Percentiles rank a stretch among this genome's conserved stretches.
Evolutionary conservation across 2,888 invertebrate species (phyloP).

Genomic region (Caenorhabditis sp.): DNA sequence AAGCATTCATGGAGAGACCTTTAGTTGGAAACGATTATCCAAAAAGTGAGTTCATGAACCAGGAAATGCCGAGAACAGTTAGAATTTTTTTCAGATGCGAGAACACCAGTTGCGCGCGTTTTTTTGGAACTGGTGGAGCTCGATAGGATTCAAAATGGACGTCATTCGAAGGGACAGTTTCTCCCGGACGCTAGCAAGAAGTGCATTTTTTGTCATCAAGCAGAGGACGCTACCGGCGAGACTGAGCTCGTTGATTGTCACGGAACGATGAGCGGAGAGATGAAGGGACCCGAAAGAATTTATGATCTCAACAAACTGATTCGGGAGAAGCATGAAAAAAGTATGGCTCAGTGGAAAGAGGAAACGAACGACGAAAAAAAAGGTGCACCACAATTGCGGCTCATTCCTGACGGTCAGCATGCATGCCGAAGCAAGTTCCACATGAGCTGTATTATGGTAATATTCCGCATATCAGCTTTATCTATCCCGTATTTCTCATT

Average conservation of each 20-base stretch:
- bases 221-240: not conserved
- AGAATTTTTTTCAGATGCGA: conserved; percentile 5
- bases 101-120: not conserved
- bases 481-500: not conserved
- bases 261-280: conserved; percentile 7
- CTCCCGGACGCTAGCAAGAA: conserved; percentile 2
- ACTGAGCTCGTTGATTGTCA: conserved; percentile 15
- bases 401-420: not conserved
- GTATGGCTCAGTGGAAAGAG: not conserved
- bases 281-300: not conserved
- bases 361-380: not conserved
- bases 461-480: not conserved
- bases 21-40: not conserved
- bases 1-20: not conserved
- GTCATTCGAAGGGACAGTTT: not conserved
- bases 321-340: not conserved
- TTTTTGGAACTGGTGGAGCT: not conserved
- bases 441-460: not conserved
- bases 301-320: not conserved
- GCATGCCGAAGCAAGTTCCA: conserved; percentile 20
- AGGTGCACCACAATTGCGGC: not conserved
- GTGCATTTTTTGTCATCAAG: conserved; percentile 9
- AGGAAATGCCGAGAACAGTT: not conserved
- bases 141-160: not conserved
- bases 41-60: not conserved